Evolutionary conservation across 2,888 invertebrate genomes (phyloP), one percentile per base, ranked within the genome.

Genomic region (Nebria salina): DNA sequence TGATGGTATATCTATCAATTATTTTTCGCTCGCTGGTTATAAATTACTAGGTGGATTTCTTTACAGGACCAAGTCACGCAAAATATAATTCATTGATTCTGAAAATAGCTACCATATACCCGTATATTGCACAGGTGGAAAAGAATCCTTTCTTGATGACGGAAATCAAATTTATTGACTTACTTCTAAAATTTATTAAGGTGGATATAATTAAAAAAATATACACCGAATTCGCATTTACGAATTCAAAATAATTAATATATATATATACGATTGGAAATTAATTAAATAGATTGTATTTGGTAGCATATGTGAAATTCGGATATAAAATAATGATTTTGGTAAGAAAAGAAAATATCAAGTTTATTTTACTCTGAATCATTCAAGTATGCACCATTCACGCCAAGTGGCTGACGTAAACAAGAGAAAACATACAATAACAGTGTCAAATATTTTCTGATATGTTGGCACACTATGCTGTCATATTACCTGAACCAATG

Each of bases 1-100:
- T 70, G 75, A 75, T 75, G 75, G 74, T 78, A 65, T 75, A 79
- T 79, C 79, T 70, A 79, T 79, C 79, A 79, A 79, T 79, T 79
- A 78, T 78, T 66, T 78, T 72, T 65, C 73, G 25, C 70, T 43
- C 73, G 73, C 13, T 66, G 78, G 78, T 68, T 78, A 78, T 78
- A 78, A 78, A 78, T 78, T 78, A 74, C 74, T 65, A 8, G 43
- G 73, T 73, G 78, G 73, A 65, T 73, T 74, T 78, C 65, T 13
- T 25, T 66, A 78, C 65, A 70, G 73, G 8, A 68, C 25, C 34
- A 65, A 73, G 78, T 78, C 78, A 78, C 78, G 78, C 78, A 66
- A 78, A 73, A 74, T 54, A 54, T 77, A 72, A 77, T 77, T 77
- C 65, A 42, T 65, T 72, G 77, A 72, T 77, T 76, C 76, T 13